Evolutionary conservation across 2,113 vertebrate genomes (phyloP).

Genomic region (Neodon shergylaensis): DNA sequence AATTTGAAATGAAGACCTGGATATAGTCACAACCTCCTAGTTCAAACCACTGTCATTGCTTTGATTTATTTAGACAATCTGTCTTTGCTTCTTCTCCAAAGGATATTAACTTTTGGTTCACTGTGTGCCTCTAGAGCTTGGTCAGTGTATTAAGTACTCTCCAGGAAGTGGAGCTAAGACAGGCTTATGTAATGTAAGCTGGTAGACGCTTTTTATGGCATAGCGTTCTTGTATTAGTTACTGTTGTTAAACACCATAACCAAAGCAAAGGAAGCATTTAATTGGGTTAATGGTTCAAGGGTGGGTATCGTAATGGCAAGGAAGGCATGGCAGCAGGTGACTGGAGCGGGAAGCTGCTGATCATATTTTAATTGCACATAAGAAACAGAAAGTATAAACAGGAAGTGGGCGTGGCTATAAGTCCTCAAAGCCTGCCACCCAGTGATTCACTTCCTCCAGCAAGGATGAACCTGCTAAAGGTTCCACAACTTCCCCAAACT

Average conservation of each 20-base stretch:
- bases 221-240: not conserved
- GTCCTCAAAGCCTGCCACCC: not conserved
- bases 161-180: not conserved
- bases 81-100: constrained; percentile 31
- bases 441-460: not conserved
- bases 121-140: not conserved
- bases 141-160: not conserved
- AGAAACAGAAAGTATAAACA: not conserved
- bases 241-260: not conserved
- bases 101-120: not conserved
- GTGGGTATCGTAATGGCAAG: not conserved
- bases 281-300: not conserved
- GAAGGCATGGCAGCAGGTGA: not conserved
- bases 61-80: not conserved
- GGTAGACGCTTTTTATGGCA: not conserved
- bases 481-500: not conserved
- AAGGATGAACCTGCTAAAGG: not conserved
- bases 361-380: not conserved
- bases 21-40: not conserved
- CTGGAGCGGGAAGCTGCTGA: not conserved
- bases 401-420: not conserved
- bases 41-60: not conserved
- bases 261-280: not conserved
- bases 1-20: not conserved
- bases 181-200: not conserved